phyloP scores from a whole-genome alignment of 2,797 vertebrate genomes.

The Chaenodraco wilsoni region DNA sequence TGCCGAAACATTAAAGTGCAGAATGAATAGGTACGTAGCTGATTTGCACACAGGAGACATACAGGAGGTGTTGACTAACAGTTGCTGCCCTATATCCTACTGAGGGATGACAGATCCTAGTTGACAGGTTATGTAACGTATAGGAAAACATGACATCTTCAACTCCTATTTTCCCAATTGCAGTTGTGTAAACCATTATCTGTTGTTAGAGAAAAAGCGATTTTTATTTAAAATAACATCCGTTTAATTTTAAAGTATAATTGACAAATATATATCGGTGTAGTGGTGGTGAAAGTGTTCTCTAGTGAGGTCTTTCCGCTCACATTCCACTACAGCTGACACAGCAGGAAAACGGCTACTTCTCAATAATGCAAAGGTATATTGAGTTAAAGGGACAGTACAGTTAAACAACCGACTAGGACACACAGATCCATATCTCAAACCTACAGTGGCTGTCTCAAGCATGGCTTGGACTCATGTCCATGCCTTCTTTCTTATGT shows the following conservation, averaged over 20 bases:
- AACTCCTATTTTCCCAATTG: background rate
- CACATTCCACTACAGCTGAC: constrained; percentile 48
- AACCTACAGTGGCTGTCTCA: background rate
- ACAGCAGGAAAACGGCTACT: constrained; percentile 46
- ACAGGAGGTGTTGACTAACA: background rate
- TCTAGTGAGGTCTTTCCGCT: constrained; percentile 28
- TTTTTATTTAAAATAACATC: background rate
- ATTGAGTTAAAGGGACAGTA: constrained; percentile 47
- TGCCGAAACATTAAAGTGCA: background rate
- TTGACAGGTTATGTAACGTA: constrained; percentile 1
- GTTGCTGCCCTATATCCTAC: background rate
- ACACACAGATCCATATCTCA: constrained; percentile 21
- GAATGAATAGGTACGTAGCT: background rate
- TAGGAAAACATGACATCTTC: background rate
- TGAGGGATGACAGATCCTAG: background rate
- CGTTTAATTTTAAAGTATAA: background rate
- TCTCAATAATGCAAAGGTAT: constrained; percentile 71
- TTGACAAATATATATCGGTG: background rate
- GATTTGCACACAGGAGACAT: background rate
- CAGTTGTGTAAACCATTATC: background rate
- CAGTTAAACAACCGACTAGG: constrained; percentile 37
- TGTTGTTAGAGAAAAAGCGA: background rate
- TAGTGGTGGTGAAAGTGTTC: background rate
- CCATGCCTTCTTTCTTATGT: background rate
- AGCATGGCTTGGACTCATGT: background rate